Evolutionary conservation across 1,140 invertebrate species (phyloP), one percentile per base, ranked within the genome.

Genomic region (Pristionchus pacificus): DNA sequence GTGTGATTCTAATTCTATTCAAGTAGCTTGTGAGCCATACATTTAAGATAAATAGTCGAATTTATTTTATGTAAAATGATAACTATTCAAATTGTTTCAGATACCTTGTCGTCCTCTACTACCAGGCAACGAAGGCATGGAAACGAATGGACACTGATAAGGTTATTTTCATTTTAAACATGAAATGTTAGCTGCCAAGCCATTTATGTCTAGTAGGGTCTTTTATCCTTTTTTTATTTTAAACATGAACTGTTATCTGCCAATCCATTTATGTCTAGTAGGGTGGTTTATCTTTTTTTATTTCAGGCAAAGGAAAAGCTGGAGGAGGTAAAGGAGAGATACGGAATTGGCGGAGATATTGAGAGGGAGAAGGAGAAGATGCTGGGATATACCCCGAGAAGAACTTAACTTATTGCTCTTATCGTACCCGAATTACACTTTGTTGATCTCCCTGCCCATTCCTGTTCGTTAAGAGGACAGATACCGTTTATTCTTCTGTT

Each of bases 81-180:
- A 1, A 1, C 25, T 61, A 27, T 67, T 27, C 28, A 27, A 15
- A 55, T 66, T 24, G 13, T 69, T 69, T 2, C 57, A 69, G 74
- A 79, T 98, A 98, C 85, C 87, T 98, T 38, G 95, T 98, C 24
- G 95, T 99, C 0, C 87, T 98, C 0, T 99, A 98, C 85, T 98
- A 98, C 86, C 90, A 90, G 83, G 86, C 64, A 31, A 77, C 70
- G 24, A 70, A 87, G 85, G 94, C 95, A 57, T 98, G 96, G 84
- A 97, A 97, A 85, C 91, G 93, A 77, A 89, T 96, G 74, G 95
- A 98, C 85, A 89, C 93, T 69, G 93, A 97, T 71, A 97, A 38
- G 14, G 60, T 61, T 24, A 61, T n/a, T 10, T 13, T 61, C 28
- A n/a, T n/a, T n/a, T n/a, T n/a, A n/a, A n/a, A n/a, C n/a, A n/a